Percentiles rank a stretch among this genome's conserved stretches.
Conservation (phyloP, 2,113 vertebrate genomes). For the Ellobius talpinus region DNA sequence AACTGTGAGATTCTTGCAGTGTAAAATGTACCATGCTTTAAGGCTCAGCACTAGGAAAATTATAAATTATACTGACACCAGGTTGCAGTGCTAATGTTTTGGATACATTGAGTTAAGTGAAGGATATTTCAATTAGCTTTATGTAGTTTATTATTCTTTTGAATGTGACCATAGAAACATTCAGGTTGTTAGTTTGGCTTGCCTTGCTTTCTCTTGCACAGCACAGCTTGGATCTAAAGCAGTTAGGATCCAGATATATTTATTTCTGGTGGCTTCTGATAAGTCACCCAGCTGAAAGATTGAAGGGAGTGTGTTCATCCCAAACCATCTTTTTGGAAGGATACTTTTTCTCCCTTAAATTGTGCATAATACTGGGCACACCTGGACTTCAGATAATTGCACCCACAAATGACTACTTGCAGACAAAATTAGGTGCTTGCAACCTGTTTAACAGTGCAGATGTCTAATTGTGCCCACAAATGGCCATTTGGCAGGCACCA, state of each 20-base stretch:
- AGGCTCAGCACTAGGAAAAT: background rate
- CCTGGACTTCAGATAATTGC: slow-evolving; percentile 83
- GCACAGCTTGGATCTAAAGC: background rate
- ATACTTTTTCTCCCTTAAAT: slow-evolving; percentile 56
- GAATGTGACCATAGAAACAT: background rate
- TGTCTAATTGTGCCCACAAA: slow-evolving; percentile 83
- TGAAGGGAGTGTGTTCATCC: slow-evolving; percentile 25
- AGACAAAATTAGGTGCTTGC: slow-evolving; percentile 81
- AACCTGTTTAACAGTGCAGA: slow-evolving; percentile 81
- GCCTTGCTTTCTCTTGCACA: background rate
- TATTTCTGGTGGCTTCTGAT: background rate
- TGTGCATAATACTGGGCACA: slow-evolving; percentile 72
- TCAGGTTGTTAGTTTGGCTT: background rate
- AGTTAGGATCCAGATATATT: background rate
- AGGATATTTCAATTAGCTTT: background rate
- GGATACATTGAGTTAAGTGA: background rate
- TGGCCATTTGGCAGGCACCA: slow-evolving; percentile 79
- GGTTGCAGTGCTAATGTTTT: slow-evolving; percentile 29
- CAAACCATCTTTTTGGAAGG: slow-evolving; percentile 53
- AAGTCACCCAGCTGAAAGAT: background rate
- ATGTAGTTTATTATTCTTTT: background rate
- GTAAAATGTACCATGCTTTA: background rate
- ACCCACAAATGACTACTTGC: slow-evolving; percentile 82
- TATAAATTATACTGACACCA: background rate
- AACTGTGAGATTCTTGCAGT: background rate